Evolutionary conservation across 2,888 invertebrate genomes (phyloP).

Genomic region (Icerya purchasi): DNA sequence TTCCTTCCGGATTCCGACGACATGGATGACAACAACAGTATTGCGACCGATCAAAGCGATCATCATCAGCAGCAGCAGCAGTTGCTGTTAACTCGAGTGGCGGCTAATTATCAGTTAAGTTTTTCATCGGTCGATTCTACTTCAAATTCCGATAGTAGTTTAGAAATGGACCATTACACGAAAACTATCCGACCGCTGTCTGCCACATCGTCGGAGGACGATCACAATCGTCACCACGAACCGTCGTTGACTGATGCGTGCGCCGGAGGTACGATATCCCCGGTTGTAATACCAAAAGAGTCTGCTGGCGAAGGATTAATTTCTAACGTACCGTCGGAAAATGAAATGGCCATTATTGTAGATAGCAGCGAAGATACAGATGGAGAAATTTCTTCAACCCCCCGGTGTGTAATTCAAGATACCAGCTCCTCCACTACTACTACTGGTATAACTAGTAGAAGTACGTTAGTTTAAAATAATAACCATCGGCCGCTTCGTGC

Average conservation of each 20-base stretch:
- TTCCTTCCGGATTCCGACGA: slow-evolving; percentile 9
- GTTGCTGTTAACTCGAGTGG: neutral
- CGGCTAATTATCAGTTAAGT: too few relatives aligned
- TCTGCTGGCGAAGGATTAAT: neutral
- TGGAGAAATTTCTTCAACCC: too few relatives aligned
- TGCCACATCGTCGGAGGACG: neutral
- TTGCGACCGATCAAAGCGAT: neutral
- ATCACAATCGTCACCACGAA: neutral
- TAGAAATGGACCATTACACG: slow-evolving; percentile 7
- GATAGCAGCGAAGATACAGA: neutral
- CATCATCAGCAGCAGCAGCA: neutral
- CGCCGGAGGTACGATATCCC: neutral
- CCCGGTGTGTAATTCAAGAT: too few relatives aligned
- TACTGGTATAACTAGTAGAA: too few relatives aligned
- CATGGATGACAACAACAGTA: neutral
- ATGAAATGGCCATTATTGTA: neutral
- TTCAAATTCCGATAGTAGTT: slow-evolving; percentile 8
- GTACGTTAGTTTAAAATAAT: too few relatives aligned
- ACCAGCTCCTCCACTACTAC: too few relatives aligned
- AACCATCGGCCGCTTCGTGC: too few relatives aligned
- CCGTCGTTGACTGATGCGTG: neutral
- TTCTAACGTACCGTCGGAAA: neutral
- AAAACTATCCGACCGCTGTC: neutral
- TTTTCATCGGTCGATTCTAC: neutral
- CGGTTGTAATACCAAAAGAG: neutral